phyloP scores from a whole-genome alignment of 2,113 vertebrate species.

The Phoenicopterus ruber region DNA sequence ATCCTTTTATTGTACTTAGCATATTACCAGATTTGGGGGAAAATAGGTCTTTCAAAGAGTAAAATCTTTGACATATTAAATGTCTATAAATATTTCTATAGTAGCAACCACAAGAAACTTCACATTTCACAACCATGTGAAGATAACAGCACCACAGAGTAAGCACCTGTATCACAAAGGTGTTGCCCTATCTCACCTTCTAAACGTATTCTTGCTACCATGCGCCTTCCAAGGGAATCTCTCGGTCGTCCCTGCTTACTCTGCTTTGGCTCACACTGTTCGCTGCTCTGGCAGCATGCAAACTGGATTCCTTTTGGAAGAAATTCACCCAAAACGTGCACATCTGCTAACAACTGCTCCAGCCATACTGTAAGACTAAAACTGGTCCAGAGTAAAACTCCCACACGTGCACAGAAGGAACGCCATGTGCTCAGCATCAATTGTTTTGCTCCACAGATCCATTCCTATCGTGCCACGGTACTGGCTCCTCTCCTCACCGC shows the following conservation, averaged over 20 bases:
- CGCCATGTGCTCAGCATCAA: rapidly evolving
- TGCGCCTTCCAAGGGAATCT: too few species aligned
- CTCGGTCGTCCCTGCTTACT: background rate
- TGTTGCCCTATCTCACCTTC: background rate
- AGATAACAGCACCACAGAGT: background rate
- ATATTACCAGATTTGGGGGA: background rate
- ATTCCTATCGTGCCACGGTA: rapidly evolving
- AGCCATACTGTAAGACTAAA: background rate
- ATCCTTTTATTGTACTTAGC: background rate
- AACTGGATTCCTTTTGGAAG: background rate
- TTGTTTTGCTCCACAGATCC: rapidly evolving
- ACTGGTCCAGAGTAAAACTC: background rate
- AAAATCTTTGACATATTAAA: background rate
- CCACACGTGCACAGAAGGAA: background rate
- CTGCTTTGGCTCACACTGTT: background rate
- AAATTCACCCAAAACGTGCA: background rate
- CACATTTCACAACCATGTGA: background rate
- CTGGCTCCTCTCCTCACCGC: rapidly evolving
- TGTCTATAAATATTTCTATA: background rate
- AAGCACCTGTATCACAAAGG: background rate
- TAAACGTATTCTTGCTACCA: background rate
- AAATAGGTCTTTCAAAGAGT: background rate
- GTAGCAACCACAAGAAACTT: background rate
- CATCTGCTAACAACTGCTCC: background rate
- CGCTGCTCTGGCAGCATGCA: rapidly evolving